These are phyloP conservation scores for Tragelaphus oryx DNA, from an alignment of 2,797 vertebrate species.

Conservation along the genomic window DNA sequence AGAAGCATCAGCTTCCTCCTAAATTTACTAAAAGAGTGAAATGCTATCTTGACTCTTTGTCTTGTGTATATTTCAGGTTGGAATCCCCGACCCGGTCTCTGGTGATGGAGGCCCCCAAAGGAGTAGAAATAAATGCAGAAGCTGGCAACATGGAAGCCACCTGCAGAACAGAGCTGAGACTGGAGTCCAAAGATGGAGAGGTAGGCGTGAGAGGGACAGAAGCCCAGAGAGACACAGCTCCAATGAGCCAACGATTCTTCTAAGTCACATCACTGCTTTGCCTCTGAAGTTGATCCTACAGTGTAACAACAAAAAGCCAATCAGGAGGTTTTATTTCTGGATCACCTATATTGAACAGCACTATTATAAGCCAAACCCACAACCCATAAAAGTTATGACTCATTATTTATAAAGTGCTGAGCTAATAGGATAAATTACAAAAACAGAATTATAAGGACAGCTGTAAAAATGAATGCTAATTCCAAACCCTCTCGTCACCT, in stretches of 20 bases:
- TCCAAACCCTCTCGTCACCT: constrained; percentile 67
- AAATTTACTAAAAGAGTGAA: background rate
- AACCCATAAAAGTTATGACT: constrained; percentile 47
- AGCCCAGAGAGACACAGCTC: background rate
- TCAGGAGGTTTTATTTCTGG: background rate
- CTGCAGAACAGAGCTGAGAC: constrained; percentile 94
- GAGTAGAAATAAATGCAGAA: constrained; percentile 95
- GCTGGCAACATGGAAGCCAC: constrained; percentile 95
- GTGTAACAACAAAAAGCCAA: background rate
- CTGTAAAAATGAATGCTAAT: constrained; percentile 62
- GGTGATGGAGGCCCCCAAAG: constrained; percentile 96
- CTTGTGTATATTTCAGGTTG: constrained; percentile 81
- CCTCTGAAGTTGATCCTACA: background rate
- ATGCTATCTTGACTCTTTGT: background rate
- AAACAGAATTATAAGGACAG: constrained; percentile 58
- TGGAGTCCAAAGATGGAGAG: constrained; percentile 99
- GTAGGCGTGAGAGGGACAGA: constrained; percentile 74
- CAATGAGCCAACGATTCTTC: background rate
- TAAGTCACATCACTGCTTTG: background rate
- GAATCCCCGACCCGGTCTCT: constrained; percentile 96
- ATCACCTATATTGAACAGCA: background rate
- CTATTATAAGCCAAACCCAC: constrained; percentile 40
- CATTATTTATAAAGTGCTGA: constrained; percentile 68
- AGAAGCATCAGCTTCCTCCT: background rate
- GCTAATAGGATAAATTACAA: constrained; percentile 67